phyloP scores from a whole-genome alignment of 2,113 vertebrate genomes.

The Noturus placidus region DNA sequence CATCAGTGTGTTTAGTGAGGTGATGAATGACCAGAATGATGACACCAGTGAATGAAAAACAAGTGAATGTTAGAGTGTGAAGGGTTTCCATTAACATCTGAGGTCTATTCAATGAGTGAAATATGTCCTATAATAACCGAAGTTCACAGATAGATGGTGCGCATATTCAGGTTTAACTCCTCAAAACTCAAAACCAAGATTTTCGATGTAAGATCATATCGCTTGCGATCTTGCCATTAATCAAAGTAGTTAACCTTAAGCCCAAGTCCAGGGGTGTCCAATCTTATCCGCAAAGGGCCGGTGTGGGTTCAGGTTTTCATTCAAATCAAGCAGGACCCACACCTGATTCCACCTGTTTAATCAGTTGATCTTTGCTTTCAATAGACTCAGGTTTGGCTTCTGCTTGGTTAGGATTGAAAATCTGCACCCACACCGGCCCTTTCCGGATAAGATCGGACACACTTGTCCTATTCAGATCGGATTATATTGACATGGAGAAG shows the following conservation, averaged over 20 bases:
- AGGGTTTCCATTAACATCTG: constrained; percentile 9
- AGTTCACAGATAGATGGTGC: background rate
- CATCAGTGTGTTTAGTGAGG: constrained; percentile 29
- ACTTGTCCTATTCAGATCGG: background rate
- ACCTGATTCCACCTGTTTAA: no score
- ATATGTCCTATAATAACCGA: background rate
- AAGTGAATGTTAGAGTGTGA: constrained; percentile 15
- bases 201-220: background rate
- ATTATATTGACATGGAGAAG: background rate
- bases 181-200: background rate
- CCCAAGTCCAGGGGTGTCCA: background rate
- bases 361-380: no score
- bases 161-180: background rate
- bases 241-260: background rate
- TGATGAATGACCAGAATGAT: constrained; percentile 12
- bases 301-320: no score
- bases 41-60: background rate
- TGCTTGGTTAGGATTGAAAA: no score
- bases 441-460: no score
- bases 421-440: no score
- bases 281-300: no score
- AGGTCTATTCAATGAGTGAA: background rate
- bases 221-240: background rate
- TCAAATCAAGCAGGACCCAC: no score
- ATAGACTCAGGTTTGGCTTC: no score